Percentiles rank a stretch among this genome's conserved stretches.
phyloP scores from a whole-genome alignment of 2,113 vertebrate genomes.

The Nibea coibor region DNA sequence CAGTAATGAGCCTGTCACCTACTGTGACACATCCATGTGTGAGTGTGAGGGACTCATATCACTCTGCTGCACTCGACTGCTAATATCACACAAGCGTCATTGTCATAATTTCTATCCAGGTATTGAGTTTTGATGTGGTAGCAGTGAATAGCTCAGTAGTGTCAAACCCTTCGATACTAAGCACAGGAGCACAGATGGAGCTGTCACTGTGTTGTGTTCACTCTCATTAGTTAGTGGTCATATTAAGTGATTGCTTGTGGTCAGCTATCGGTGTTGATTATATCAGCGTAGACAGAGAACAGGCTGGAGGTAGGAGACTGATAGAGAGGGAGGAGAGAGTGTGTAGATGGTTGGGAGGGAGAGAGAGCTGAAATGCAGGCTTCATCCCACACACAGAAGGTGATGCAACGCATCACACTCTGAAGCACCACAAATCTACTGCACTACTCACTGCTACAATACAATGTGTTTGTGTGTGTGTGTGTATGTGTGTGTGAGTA shows the following conservation, averaged over 20 bases:
- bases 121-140: neutral
- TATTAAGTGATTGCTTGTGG: constrained; percentile 58
- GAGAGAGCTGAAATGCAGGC: constrained; percentile 64
- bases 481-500: neutral
- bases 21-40: constrained; percentile 24
- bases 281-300: constrained; percentile 58
- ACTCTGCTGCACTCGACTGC: neutral
- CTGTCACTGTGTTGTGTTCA: constrained; percentile 21
- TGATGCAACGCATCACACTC: constrained; percentile 73
- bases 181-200: constrained; percentile 20
- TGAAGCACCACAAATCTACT: constrained; percentile 49
- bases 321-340: constrained; percentile 38
- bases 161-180: constrained; percentile 16
- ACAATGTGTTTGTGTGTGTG: constrained; percentile 18
- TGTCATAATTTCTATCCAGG: neutral
- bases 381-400: constrained; percentile 76
- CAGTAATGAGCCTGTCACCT: constrained; percentile 12
- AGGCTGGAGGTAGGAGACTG: constrained; percentile 61
- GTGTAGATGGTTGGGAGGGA: constrained; percentile 30
- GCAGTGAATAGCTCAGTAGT: neutral
- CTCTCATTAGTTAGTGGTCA: constrained; percentile 47
- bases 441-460: constrained; percentile 32
- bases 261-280: constrained; percentile 59
- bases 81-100: neutral
- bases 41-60: constrained; percentile 7